These are phyloP conservation scores for Aquatica leii DNA, from an alignment of 2,888 invertebrate species.

Conservation along the genomic window DNA sequence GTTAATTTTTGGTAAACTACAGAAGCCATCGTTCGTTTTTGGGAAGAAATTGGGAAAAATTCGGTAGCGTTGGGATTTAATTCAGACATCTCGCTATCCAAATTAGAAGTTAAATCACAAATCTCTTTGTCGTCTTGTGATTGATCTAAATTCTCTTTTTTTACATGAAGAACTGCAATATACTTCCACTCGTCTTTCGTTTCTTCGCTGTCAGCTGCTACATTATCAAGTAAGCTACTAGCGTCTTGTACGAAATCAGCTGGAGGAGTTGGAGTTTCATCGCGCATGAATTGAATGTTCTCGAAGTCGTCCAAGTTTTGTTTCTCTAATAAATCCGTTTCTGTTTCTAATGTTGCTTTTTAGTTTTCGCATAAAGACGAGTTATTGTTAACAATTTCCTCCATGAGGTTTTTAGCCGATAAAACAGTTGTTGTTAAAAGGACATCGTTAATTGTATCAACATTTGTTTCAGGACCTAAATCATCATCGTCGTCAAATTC, in stretches of 20 bases:
- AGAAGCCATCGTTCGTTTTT: constrained; percentile 64
- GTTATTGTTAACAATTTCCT: constrained; percentile 52
- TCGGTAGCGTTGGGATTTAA: constrained; percentile 88
- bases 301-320: constrained; percentile 51
- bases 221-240: constrained; percentile 72
- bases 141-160: constrained; percentile 65
- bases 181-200: constrained; percentile 93
- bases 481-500: constrained; percentile 70
- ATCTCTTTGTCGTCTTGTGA: constrained; percentile 60
- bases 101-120: constrained; percentile 48
- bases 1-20: constrained; percentile 55
- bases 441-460: constrained; percentile 71
- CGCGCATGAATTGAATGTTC: constrained; percentile 51
- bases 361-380: constrained; percentile 51
- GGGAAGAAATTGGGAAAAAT: constrained; percentile 76
- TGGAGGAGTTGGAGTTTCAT: constrained; percentile 69
- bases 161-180: constrained; percentile 71
- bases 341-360: constrained; percentile 50
- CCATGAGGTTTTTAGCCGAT: constrained; percentile 53
- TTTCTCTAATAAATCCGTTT: constrained; percentile 47
- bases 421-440: constrained; percentile 53
- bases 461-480: constrained; percentile 79
- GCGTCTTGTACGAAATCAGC: constrained; percentile 63
- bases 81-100: constrained; percentile 74
- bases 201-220: constrained; percentile 78